phyloP scores from a whole-genome alignment of 2,888 invertebrate species.

The Glaucopsyche alexis region DNA sequence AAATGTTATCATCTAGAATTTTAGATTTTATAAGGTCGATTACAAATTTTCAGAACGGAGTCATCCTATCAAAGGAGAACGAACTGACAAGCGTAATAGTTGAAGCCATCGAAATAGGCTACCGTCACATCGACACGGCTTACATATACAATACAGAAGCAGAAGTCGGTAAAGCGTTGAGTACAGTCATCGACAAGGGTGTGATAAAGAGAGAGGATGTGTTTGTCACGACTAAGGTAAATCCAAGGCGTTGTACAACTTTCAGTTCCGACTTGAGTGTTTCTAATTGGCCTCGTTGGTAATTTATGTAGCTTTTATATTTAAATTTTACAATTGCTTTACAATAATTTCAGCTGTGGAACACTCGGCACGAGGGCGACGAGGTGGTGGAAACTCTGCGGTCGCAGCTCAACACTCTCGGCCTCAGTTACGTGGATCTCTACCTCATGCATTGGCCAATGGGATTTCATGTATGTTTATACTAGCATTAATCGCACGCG shows the following conservation, averaged over 20 bases:
- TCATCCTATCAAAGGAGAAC: constrained; percentile 47
- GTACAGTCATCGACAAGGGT: constrained; percentile 63
- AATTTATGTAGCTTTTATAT: no score
- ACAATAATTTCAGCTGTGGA: constrained; percentile 62
- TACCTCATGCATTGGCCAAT: constrained; percentile 93
- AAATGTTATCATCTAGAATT: no score
- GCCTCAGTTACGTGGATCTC: constrained; percentile 86
- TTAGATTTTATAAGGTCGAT: not conserved
- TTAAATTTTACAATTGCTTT: no score
- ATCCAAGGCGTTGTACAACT: no score
- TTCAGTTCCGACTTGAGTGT: no score
- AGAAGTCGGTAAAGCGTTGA: constrained; percentile 68
- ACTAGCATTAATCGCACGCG: no score
- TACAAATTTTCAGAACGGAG: constrained; percentile 46
- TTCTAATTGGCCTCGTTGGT: no score
- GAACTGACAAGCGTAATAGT: constrained; percentile 56
- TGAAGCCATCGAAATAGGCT: constrained; percentile 71
- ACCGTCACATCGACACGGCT: constrained; percentile 78
- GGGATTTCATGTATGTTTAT: constrained; percentile 73
- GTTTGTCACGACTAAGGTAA: constrained; percentile 78
- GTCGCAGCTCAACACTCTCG: constrained; percentile 82
- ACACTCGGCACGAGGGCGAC: constrained; percentile 80
- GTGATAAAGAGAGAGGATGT: constrained; percentile 68
- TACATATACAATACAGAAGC: constrained; percentile 72
- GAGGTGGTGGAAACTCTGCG: constrained; percentile 82